phyloP scores from a whole-genome alignment of 2,113 vertebrate genomes.

The Corydoras maculifer region DNA sequence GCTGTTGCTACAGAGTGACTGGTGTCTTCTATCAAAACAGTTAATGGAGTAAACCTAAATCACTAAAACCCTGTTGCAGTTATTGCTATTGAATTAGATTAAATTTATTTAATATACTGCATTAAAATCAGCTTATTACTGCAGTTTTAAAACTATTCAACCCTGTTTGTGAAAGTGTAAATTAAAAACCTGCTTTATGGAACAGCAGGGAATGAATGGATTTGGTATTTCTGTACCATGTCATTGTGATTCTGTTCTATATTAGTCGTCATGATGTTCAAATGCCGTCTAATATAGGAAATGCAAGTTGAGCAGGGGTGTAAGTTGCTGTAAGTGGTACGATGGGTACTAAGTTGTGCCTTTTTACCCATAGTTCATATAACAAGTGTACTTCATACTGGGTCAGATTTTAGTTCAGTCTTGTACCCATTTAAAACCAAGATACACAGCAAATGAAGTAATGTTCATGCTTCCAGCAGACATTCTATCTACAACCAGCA shows the following conservation, averaged over 20 bases:
- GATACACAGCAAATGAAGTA: background rate
- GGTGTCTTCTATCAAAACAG: background rate
- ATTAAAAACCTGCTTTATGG: background rate
- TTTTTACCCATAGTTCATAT: background rate
- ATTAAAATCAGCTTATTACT: constrained; percentile 1
- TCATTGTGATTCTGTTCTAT: background rate
- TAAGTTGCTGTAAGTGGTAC: background rate
- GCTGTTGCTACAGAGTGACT: too few species aligned
- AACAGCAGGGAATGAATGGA: background rate
- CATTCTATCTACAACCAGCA: constrained; percentile 25
- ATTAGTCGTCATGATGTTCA: background rate
- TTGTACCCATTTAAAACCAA: constrained; percentile 8
- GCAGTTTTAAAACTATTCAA: background rate
- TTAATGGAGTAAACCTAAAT: background rate
- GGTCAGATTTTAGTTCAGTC: background rate
- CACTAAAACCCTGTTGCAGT: background rate
- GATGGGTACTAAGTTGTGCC: background rate
- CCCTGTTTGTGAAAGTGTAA: background rate
- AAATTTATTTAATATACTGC: background rate
- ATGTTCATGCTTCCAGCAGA: constrained; percentile 12
- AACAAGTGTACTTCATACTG: too few species aligned
- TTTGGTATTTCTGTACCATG: background rate
- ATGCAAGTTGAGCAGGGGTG: background rate
- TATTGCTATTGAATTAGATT: constrained; percentile 15
- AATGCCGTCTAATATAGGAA: too few species aligned